A percentile compares a stretch with the other conserved stretches of the same genome.
Evolutionary conservation across 1,140 invertebrate species (phyloP).

Genomic region (Lucilia cuprina): DNA sequence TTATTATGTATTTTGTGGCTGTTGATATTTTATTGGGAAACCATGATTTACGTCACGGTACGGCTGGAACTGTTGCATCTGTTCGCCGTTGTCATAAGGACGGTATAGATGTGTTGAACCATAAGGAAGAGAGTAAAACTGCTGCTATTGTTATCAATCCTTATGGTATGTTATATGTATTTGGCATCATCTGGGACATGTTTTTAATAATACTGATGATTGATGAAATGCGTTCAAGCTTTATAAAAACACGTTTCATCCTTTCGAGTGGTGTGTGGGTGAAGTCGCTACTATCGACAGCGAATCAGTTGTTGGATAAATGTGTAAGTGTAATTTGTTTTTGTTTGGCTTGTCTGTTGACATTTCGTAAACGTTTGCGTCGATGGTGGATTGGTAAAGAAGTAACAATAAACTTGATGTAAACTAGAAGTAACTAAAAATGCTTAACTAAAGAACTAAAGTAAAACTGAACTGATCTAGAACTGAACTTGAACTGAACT

Average conservation of each 20-base stretch:
- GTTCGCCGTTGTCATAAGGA: background rate
- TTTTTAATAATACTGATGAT: slow-evolving; percentile 19
- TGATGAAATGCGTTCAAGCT: slow-evolving; percentile 10
- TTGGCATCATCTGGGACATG: slow-evolving; percentile 29
- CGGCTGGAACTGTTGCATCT: background rate
- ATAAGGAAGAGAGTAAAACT: no score
- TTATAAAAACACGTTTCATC: background rate
- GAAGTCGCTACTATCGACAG: background rate
- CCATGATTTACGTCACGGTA: background rate
- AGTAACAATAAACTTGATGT: no score
- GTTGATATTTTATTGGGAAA: background rate
- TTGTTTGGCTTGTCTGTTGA: background rate
- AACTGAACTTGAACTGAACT: no score
- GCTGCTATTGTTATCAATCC: background rate
- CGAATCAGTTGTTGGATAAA: background rate
- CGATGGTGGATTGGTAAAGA: no score
- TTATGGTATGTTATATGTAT: slow-evolving; percentile 6
- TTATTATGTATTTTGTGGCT: slow-evolving; percentile 34
- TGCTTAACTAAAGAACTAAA: no score
- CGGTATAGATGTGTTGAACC: background rate
- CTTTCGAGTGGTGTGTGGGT: background rate
- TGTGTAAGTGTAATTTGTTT: background rate
- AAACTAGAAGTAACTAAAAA: no score
- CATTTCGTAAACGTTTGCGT: no score
- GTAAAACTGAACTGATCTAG: no score